A percentile compares a stretch with the other conserved stretches of the same genome.
phyloP scores from a whole-genome alignment of 2,888 invertebrate genomes.

The Anagyrus pseudococci region DNA sequence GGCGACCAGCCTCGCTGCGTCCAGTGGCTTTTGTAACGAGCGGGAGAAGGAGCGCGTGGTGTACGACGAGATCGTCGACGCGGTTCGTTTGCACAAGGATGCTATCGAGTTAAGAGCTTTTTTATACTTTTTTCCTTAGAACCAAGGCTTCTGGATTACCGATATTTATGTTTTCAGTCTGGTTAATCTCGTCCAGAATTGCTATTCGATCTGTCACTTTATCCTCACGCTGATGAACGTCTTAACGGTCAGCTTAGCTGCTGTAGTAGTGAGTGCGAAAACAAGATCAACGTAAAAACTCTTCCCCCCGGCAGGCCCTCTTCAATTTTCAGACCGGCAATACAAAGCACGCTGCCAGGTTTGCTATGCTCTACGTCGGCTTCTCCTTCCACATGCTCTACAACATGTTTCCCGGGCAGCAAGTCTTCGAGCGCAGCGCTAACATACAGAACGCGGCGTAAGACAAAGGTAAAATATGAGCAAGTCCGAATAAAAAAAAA shows the following conservation, averaged over 20 bases:
- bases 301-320: constrained; percentile 20
- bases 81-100: constrained; percentile 10
- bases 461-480: neutral
- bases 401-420: constrained; percentile 20
- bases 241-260: constrained; percentile 12
- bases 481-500: neutral
- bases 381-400: constrained; percentile 15
- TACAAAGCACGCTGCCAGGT: constrained; percentile 10
- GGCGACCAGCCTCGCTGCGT: neutral
- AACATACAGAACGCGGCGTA: constrained; percentile 9
- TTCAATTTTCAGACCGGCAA: constrained; percentile 12
- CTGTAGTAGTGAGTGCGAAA: constrained; percentile 13
- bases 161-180: constrained; percentile 3
- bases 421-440: constrained; percentile 13
- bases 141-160: too few species aligned
- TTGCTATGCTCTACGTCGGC: constrained; percentile 12
- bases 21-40: neutral
- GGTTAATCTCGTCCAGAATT: constrained; percentile 10
- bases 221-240: constrained; percentile 1
- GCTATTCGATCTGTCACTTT: neutral
- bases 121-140: too few species aligned
- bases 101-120: constrained; percentile 13
- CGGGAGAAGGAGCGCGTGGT: neutral
- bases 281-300: neutral
- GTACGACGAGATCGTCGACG: constrained; percentile 5